Percentiles rank a stretch among this genome's conserved stretches.
Evolutionary conservation across 2,888 invertebrate species (phyloP).

Genomic region (Caenorhabditis plicata): DNA sequence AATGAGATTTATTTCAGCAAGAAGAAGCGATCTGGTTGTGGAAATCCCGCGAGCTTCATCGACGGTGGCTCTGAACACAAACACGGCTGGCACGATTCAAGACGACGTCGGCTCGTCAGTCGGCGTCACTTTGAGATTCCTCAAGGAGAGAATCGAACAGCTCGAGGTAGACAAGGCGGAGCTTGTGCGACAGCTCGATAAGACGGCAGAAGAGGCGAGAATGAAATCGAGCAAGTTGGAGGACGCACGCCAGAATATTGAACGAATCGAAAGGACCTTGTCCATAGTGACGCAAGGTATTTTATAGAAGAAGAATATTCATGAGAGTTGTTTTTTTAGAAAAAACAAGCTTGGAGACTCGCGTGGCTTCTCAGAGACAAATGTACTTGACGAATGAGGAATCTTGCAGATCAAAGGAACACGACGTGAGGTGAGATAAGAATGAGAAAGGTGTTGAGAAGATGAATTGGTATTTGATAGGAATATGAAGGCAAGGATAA

Average conservation of each 20-base stretch:
- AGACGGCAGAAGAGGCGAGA: constrained; percentile 18
- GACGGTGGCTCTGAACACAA: constrained; percentile 14
- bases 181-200: too few relatives aligned
- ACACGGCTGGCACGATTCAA: constrained; percentile 10
- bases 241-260: constrained; percentile 18
- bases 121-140: constrained; percentile 38
- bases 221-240: constrained; percentile 16
- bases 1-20: too few relatives aligned
- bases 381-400: constrained; percentile 49
- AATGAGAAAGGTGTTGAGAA: too few relatives aligned
- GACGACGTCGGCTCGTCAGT: constrained; percentile 40
- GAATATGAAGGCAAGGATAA: constrained; percentile 31
- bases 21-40: too few relatives aligned
- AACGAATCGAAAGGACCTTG: constrained; percentile 18
- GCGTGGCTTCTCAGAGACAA: constrained; percentile 42
- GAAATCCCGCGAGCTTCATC: constrained; percentile 27
- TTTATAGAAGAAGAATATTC: too few relatives aligned
- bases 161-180: constrained; percentile 34
- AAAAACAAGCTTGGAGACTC: constrained; percentile 32
- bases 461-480: too few relatives aligned
- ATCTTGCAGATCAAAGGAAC: constrained; percentile 32
- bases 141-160: constrained; percentile 44
- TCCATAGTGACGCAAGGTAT: constrained; percentile 13
- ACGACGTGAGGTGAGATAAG: too few relatives aligned
- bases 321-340: too few relatives aligned